phyloP scores from a whole-genome alignment of 2,888 invertebrate species.

The Hydrotaea diabolus region DNA sequence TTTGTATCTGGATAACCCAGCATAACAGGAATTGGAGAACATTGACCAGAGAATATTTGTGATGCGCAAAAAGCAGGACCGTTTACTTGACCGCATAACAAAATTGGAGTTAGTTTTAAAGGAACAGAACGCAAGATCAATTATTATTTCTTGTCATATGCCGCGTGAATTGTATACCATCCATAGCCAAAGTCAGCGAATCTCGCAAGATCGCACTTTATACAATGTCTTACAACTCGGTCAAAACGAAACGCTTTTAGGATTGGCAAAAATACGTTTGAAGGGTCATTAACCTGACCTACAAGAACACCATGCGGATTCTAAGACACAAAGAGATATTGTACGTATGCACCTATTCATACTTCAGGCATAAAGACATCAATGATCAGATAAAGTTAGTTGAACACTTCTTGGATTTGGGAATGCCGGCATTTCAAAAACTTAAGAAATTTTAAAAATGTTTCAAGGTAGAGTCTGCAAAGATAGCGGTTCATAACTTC shows the following conservation, averaged over 20 bases:
- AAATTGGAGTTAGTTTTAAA: conserved; percentile 44
- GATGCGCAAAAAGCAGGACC: conserved; percentile 71
- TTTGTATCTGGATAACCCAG: conserved; percentile 70
- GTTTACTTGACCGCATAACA: conserved; percentile 46
- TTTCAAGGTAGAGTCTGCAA: conserved; percentile 70
- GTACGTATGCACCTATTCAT: conserved; percentile 78
- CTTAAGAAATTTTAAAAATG: conserved; percentile 73
- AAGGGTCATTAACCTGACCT: conserved; percentile 77
- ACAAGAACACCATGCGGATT: conserved; percentile 76
- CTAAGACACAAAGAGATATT: conserved; percentile 77
- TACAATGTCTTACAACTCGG: conserved; percentile 74
- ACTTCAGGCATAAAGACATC: conserved; percentile 77
- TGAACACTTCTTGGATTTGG: conserved; percentile 76
- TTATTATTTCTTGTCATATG: conserved; percentile 60
- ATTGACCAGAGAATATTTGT: conserved; percentile 72
- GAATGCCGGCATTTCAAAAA: conserved; percentile 76
- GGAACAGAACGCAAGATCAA: conserved; percentile 44
- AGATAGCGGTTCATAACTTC: conserved; percentile 59
- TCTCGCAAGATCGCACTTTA: conserved; percentile 76
- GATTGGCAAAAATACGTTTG: conserved; percentile 75
- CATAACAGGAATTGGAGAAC: conserved; percentile 70
- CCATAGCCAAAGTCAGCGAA: conserved; percentile 68
- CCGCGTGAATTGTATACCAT: conserved; percentile 56
- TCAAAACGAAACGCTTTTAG: conserved; percentile 74
- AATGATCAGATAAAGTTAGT: conserved; percentile 77